phyloP scores from a whole-genome alignment of 2,113 vertebrate genomes.

The cat (Felis catus) region DNA sequence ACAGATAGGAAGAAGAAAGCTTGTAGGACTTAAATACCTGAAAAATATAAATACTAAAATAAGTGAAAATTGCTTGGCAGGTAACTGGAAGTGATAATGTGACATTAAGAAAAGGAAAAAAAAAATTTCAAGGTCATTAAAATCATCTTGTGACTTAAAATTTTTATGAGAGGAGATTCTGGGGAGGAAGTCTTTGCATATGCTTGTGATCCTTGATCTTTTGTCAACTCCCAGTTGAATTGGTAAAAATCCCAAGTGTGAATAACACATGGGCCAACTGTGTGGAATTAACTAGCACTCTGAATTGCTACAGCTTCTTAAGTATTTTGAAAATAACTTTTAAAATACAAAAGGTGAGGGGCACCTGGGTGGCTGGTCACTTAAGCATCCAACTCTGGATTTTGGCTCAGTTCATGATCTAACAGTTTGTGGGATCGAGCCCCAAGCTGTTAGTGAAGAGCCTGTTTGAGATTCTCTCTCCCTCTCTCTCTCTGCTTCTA shows the following conservation, averaged over 20 bases:
- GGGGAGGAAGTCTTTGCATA: not conserved
- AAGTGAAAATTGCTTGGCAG: not conserved
- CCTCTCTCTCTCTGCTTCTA: too few relatives aligned
- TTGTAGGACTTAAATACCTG: not conserved
- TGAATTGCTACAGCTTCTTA: not conserved
- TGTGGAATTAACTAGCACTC: not conserved
- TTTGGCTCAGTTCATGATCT: too few relatives aligned
- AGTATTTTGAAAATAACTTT: not conserved
- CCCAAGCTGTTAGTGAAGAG: too few relatives aligned
- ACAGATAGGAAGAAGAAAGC: not conserved
- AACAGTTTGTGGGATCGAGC: too few relatives aligned
- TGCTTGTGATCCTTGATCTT: not conserved
- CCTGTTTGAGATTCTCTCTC: too few relatives aligned
- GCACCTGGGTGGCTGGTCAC: too few relatives aligned
- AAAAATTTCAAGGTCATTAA: not conserved
- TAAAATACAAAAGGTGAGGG: not conserved
- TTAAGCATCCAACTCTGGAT: too few relatives aligned
- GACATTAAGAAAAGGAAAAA: not conserved
- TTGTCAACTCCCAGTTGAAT: not conserved
- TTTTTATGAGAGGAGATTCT: not conserved
- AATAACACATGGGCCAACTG: too few relatives aligned
- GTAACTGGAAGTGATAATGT: not conserved
- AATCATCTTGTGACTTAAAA: not conserved
- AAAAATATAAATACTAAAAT: not conserved
- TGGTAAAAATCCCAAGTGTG: not conserved